phyloP scores from a whole-genome alignment of 2,888 invertebrate species.

The Pantelozetes paolii region DNA sequence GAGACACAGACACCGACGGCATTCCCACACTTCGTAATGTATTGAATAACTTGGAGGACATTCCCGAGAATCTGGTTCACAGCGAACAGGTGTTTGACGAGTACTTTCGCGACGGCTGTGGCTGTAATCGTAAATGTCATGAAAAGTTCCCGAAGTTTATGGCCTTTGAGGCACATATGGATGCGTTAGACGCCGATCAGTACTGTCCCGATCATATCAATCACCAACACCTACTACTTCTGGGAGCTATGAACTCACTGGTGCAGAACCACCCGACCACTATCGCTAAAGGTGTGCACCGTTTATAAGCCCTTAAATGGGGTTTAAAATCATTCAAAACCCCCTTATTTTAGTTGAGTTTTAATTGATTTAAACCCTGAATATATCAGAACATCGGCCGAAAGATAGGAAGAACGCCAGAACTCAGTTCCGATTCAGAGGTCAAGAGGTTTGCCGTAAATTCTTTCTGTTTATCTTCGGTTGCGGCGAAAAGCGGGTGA shows the following conservation, averaged over 20 bases:
- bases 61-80: slow-evolving; percentile 19
- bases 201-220: slow-evolving; percentile 41
- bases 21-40: not conserved
- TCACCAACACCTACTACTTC: slow-evolving; percentile 39
- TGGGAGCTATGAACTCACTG: slow-evolving; percentile 40
- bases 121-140: slow-evolving; percentile 35
- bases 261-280: slow-evolving; percentile 35
- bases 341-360: too few relatives aligned
- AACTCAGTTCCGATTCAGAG: slow-evolving; percentile 38
- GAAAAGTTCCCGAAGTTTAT: slow-evolving; percentile 34
- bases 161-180: slow-evolving; percentile 40
- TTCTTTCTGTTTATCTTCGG: slow-evolving; percentile 40
- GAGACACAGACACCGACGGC: not conserved
- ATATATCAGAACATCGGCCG: slow-evolving; percentile 25
- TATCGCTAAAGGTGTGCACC: slow-evolving; percentile 22
- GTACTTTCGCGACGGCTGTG: slow-evolving; percentile 37
- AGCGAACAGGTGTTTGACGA: slow-evolving; percentile 31
- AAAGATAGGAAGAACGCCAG: slow-evolving; percentile 24
- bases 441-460: slow-evolving; percentile 38
- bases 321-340: not conserved
- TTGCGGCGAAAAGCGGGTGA: slow-evolving; percentile 39
- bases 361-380: too few relatives aligned
- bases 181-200: slow-evolving; percentile 36
- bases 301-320: not conserved
- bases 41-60: slow-evolving; percentile 21